Evolutionary conservation across 2,888 invertebrate genomes (phyloP).

Genomic region (Gari tellinella): DNA sequence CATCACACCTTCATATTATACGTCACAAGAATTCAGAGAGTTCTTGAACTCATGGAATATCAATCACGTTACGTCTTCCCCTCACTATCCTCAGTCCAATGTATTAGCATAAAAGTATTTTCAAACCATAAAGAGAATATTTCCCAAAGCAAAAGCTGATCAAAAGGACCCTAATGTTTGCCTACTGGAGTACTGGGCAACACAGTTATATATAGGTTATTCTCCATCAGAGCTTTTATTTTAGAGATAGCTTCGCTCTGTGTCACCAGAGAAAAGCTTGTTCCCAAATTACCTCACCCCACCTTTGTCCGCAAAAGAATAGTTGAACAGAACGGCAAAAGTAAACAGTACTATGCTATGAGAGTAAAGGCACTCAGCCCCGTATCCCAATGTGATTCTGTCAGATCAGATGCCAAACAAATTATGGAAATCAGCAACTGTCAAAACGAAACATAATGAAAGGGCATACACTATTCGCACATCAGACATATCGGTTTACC

Average conservation of each 20-base stretch:
- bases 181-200: slow-evolving; percentile 8
- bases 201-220: background rate
- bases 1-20: background rate
- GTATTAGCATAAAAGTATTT: slow-evolving; percentile 61
- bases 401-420: no score
- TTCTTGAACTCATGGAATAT: slow-evolving; percentile 39
- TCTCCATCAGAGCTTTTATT: slow-evolving; percentile 9
- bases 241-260: slow-evolving; percentile 3
- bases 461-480: no score
- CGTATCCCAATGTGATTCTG: no score
- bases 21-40: background rate
- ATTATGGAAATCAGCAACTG: no score
- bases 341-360: no score
- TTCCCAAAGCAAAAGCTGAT: background rate
- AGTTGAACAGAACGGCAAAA: no score
- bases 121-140: slow-evolving; percentile 49
- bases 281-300: background rate
- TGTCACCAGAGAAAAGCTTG: background rate
- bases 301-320: no score
- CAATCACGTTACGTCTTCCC: slow-evolving; percentile 53
- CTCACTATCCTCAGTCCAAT: slow-evolving; percentile 55
- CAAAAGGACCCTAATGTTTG: background rate
- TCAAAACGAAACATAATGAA: no score
- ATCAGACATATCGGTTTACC: no score
- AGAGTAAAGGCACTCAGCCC: no score